Conservation (phyloP, 2,113 vertebrate genomes). For the Triplophysa dalaica region DNA sequence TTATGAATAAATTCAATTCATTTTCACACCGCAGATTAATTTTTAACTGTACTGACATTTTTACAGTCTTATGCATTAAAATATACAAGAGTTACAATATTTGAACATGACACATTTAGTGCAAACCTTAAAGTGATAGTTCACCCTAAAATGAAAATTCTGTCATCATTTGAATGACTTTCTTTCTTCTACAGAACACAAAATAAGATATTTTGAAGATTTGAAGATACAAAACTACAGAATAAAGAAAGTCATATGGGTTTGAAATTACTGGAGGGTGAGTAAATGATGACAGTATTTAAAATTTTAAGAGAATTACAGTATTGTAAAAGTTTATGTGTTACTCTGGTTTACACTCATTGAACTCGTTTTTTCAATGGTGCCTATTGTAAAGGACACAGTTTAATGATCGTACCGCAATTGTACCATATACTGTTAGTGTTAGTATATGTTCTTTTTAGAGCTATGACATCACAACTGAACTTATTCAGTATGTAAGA, state of each 20-base stretch:
- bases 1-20: too few relatives aligned
- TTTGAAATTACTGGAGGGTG: too few relatives aligned
- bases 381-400: conserved; percentile 47
- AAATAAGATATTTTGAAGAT: too few relatives aligned
- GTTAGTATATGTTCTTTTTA: conserved; percentile 14
- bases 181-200: too few relatives aligned
- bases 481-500: neutral
- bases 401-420: conserved; percentile 40
- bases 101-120: conserved; percentile 35
- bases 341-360: conserved; percentile 49
- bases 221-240: too few relatives aligned
- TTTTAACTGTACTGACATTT: too few relatives aligned
- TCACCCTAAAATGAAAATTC: too few relatives aligned
- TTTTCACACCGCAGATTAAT: too few relatives aligned
- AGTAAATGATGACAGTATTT: too few relatives aligned
- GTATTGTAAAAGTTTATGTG: conserved; percentile 61
- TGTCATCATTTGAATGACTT: too few relatives aligned
- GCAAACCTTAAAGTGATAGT: conserved; percentile 12
- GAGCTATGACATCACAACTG: neutral
- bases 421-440: neutral
- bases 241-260: too few relatives aligned
- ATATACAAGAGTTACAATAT: neutral
- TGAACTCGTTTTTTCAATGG: conserved; percentile 21
- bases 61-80: too few relatives aligned
- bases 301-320: conserved; percentile 12